Evolutionary conservation across 2,113 vertebrate species (phyloP).

Genomic region (Eurypyga helias): DNA sequence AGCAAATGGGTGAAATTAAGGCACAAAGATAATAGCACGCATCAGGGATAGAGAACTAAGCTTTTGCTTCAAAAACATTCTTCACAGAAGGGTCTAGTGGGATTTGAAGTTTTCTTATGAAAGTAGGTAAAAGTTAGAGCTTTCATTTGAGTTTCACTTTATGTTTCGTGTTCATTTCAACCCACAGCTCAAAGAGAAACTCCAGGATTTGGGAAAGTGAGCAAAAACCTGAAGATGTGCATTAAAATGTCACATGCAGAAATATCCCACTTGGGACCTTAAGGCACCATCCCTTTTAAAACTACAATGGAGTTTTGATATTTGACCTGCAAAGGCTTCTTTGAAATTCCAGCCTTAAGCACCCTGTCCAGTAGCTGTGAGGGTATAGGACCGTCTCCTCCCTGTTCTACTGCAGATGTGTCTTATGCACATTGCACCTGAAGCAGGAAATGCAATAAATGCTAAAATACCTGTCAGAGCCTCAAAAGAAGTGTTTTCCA

Average conservation of each 20-base stretch:
- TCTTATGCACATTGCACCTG: neutral
- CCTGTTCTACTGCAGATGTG: neutral
- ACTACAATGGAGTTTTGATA: neutral
- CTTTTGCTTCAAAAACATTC: slow-evolving; percentile 51
- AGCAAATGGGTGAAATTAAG: slow-evolving; percentile 60
- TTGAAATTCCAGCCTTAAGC: neutral
- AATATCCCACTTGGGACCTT: neutral
- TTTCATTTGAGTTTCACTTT: slow-evolving; percentile 59
- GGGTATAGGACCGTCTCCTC: neutral
- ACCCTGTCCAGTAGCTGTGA: neutral
- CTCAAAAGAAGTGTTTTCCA: neutral
- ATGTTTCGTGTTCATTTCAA: slow-evolving; percentile 41
- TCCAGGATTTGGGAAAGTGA: slow-evolving; percentile 29
- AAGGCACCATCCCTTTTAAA: neutral
- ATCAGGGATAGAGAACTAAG: slow-evolving; percentile 52
- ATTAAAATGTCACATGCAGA: slow-evolving; percentile 32
- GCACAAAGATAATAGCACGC: neutral
- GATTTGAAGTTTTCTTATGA: slow-evolving; percentile 63
- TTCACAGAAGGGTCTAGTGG: slow-evolving; percentile 37
- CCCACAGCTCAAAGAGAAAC: slow-evolving; percentile 34
- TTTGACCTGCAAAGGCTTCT: neutral
- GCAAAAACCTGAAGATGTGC: neutral
- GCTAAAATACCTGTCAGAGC: neutral
- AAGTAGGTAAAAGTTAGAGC: slow-evolving; percentile 51
- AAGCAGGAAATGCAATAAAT: neutral